Percentiles rank a stretch among this genome's conserved stretches.
These are phyloP conservation scores for Pteronotus mesoamericanus DNA, from an alignment of 2,797 vertebrate genomes.

Conservation along the genomic window DNA sequence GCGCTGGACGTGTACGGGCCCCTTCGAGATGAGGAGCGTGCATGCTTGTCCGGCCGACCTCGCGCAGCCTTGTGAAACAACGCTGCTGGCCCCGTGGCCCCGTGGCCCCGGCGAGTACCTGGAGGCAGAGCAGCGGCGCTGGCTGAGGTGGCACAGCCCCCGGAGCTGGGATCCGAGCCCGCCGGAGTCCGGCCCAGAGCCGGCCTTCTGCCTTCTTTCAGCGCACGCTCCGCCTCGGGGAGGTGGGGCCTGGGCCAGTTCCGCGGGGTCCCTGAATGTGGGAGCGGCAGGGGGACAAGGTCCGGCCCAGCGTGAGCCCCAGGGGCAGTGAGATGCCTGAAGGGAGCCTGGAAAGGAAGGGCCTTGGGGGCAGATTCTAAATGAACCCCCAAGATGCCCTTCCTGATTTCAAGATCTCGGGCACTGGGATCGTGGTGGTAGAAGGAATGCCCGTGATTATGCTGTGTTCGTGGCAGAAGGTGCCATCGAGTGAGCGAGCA, in stretches of 20 bases:
- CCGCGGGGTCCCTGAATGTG: not conserved
- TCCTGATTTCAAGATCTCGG: not conserved
- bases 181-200: not conserved
- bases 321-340: not conserved
- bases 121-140: not conserved
- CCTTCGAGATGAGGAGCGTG: not conserved
- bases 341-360: not conserved
- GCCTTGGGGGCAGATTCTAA: too few relatives aligned
- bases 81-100: too few relatives aligned
- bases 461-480: fast-evolving
- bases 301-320: not conserved
- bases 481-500: not conserved
- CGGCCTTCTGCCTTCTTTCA: not conserved
- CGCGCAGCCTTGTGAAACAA: not conserved
- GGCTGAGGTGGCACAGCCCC: not conserved
- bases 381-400: not conserved
- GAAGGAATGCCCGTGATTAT: fast-evolving
- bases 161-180: not conserved
- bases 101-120: not conserved
- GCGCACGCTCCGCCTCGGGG: not conserved
- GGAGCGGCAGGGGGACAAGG: not conserved
- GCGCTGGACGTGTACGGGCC: fast-evolving
- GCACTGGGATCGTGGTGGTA: not conserved
- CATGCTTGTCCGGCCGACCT: not conserved
- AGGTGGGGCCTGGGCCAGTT: not conserved